phyloP scores from a whole-genome alignment of 2,113 vertebrate species.

The Cichladusa arquata region DNA sequence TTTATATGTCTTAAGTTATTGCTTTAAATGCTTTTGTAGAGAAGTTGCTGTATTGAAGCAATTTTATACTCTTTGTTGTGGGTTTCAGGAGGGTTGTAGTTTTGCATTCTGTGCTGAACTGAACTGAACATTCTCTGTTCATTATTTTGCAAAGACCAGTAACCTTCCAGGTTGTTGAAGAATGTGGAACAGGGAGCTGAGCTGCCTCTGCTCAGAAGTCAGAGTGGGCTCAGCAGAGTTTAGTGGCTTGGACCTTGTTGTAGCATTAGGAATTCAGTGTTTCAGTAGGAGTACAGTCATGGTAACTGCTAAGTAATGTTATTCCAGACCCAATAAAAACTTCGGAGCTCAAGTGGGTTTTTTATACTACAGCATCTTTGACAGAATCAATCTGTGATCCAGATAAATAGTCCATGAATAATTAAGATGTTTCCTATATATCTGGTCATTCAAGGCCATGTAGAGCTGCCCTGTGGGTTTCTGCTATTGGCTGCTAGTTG shows the following conservation, averaged over 20 bases:
- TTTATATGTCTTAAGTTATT: not conserved
- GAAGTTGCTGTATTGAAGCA: not conserved
- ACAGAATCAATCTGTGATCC: not conserved
- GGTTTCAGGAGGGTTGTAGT: not conserved
- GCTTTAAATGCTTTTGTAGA: not conserved
- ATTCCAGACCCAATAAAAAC: not conserved
- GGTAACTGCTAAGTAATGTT: not conserved
- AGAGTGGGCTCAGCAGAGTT: not conserved
- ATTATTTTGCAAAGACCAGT: not conserved
- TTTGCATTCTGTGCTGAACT: not conserved
- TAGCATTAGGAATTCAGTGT: not conserved
- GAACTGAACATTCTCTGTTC: not conserved
- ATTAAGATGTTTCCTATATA: not conserved
- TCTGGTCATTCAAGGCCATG: not conserved
- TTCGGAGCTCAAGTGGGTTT: not conserved
- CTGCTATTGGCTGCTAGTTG: not conserved
- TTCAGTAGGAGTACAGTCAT: not conserved
- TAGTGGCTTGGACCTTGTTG: not conserved
- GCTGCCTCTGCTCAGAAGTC: not conserved
- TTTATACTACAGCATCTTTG: not conserved
- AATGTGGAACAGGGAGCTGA: not conserved
- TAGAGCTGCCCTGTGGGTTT: not conserved
- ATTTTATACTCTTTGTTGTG: not conserved
- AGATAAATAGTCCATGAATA: not conserved
- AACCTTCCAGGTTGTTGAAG: not conserved